Percentiles rank a stretch among this genome's conserved stretches.
Conservation (phyloP, 2,113 vertebrate species). For the Antechinus stuartii region DNA sequence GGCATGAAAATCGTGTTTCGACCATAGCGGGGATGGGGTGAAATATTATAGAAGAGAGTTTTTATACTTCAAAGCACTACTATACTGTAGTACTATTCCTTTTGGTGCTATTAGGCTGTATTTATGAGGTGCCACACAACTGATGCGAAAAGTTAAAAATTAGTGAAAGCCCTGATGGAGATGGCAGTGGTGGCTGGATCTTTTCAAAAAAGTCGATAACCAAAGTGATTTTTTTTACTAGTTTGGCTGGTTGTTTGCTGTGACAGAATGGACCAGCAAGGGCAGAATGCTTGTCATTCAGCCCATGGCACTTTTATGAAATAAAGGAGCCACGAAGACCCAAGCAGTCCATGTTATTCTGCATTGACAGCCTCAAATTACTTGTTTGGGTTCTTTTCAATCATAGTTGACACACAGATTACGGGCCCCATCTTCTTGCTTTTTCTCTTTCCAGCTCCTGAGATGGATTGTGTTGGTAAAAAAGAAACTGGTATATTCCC, state of each 20-base stretch:
- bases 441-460: conserved; percentile 10
- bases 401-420: conserved; percentile 42
- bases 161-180: not conserved
- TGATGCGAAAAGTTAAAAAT: not conserved
- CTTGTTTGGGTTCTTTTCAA: conserved; percentile 17
- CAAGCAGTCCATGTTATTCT: conserved; percentile 9
- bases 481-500: no score
- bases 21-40: not conserved
- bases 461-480: conserved; percentile 2
- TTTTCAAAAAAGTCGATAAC: not conserved
- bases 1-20: not conserved
- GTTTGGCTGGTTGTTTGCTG: not conserved
- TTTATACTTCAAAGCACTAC: not conserved
- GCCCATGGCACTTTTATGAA: conserved; percentile 18
- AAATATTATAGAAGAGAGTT: not conserved
- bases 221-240: not conserved
- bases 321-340: not conserved
- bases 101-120: not conserved
- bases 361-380: conserved; percentile 35
- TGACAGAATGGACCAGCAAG: not conserved
- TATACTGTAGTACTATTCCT: not conserved
- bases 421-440: conserved; percentile 46
- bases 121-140: not conserved
- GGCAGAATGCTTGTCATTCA: not conserved
- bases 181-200: not conserved